Evolutionary conservation across 2,113 vertebrate species (phyloP), one percentile per base, ranked within the genome.

Genomic region (Pterocles orientalis): DNA sequence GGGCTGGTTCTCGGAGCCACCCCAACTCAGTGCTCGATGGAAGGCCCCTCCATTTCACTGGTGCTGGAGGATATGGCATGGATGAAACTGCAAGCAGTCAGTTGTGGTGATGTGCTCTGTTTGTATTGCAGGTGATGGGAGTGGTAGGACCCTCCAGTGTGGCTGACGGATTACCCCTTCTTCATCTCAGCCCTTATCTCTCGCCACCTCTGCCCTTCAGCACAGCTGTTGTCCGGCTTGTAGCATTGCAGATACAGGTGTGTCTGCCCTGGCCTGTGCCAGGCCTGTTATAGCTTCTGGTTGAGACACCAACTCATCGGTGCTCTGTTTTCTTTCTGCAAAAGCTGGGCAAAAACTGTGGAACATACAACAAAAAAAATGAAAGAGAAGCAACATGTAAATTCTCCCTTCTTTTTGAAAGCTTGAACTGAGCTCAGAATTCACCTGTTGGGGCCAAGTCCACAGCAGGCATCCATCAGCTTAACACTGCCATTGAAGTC

Each of bases 161-260:
- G 98, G 99, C 99, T 68, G 99, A 99, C 25, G 99, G 99, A 93
- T 98, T 99, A 83, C 99, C 99, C 88, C 98, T 99, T 96, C 99
- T 99, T 98, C 99, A 99, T 98, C 98, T 99, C 97, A 99, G 99
- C 98, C 99, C 99, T 95, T 99, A 99, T 98, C 99, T 99, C 94
- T 99, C 99, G 92, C 99, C 99, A 92, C 99, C 99, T 90, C 99
- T 99, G 90, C 99, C 99, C 94, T 99, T 99, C 98, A 99, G 99
- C 98, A 99, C 99, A 70, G 99, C 99, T 66, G 99, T 99, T 97
- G 99, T 99, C 94, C 98, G 99, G 88, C 98, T 99, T 97, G 99
- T 99, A 84, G 99, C 99, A 92, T 98, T 99, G 98, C 99, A 99
- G 98, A 99, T 99, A 96, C 99, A 99, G 99, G 99, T 99, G 89